These are phyloP conservation scores for Zygaena filipendulae DNA, from an alignment of 2,888 invertebrate species.

Conservation along the genomic window DNA sequence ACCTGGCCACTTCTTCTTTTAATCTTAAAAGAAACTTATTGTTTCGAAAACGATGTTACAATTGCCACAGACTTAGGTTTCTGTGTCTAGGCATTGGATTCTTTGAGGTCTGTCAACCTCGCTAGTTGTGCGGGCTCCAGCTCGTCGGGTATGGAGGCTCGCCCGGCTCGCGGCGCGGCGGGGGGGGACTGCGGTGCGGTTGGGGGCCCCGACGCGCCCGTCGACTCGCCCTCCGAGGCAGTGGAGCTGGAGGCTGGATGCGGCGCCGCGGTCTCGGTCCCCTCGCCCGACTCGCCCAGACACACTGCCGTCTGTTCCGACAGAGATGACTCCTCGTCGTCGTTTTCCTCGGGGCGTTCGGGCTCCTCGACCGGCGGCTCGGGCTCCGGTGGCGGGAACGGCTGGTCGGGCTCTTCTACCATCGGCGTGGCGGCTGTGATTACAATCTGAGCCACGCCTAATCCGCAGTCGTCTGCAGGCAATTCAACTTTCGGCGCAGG, in stretches of 20 bases:
- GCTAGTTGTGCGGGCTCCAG: constrained; percentile 90
- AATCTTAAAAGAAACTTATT: too few relatives aligned
- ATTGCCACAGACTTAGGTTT: too few relatives aligned
- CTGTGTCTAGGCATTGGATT: constrained; percentile 87
- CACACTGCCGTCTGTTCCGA: constrained; percentile 61
- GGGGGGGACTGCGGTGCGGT: constrained; percentile 67
- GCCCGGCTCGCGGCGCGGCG: constrained; percentile 79
- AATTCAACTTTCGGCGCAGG: constrained; percentile 43
- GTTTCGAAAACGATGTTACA: too few relatives aligned
- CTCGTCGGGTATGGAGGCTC: constrained; percentile 89
- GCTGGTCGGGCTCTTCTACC: constrained; percentile 85
- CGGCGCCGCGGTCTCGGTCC: constrained; percentile 68
- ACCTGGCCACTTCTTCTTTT: too few relatives aligned
- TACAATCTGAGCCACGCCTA: constrained; percentile 90
- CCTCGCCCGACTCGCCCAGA: constrained; percentile 57
- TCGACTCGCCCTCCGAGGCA: constrained; percentile 73
- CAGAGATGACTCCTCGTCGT: constrained; percentile 56
- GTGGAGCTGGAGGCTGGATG: constrained; percentile 72
- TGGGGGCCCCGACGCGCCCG: constrained; percentile 71
- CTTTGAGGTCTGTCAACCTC: constrained; percentile 87
- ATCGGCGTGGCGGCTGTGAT: constrained; percentile 95
- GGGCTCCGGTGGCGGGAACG: constrained; percentile 74
- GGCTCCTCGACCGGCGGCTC: constrained; percentile 23
- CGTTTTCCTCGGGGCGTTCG: constrained; percentile 30
- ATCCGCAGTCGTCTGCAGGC: constrained; percentile 69